These are phyloP conservation scores for Procambarus clarkii DNA, from an alignment of 1,140 invertebrate species.

Conservation along the genomic window DNA sequence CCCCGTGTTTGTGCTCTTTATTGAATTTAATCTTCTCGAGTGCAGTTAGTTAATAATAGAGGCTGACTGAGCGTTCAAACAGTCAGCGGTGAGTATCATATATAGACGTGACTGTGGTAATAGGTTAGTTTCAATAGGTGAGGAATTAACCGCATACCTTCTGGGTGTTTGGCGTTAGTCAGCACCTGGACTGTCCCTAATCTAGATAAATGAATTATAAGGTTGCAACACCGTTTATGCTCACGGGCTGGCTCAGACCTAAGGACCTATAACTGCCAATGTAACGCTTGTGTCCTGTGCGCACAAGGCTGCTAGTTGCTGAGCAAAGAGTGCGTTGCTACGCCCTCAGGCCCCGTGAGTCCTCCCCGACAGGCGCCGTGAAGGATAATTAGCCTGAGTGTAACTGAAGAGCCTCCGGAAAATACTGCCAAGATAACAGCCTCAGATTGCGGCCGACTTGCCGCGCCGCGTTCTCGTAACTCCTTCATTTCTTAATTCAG, in stretches of 20 bases:
- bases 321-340: not conserved
- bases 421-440: not conserved
- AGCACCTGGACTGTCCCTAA: not conserved
- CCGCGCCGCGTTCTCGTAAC: not conserved
- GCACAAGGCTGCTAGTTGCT: not conserved
- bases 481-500: not conserved
- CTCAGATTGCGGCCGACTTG: not conserved
- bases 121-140: not conserved
- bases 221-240: not conserved
- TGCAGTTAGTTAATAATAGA: not conserved
- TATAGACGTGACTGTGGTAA: not conserved
- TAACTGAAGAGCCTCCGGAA: not conserved
- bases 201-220: not conserved
- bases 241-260: not conserved
- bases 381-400: not conserved
- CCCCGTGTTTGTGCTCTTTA: not conserved
- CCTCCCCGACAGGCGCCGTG: not conserved
- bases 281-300: not conserved
- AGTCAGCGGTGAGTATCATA: not conserved
- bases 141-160: not conserved
- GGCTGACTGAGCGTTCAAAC: not conserved
- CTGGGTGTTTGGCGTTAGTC: not conserved
- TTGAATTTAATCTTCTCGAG: not conserved
- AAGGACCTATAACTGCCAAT: not conserved
- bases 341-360: not conserved